A percentile compares a stretch with the other conserved stretches of the same genome.
phyloP scores from a whole-genome alignment of 2,797 vertebrate genomes.

The Crocodylus rhombifer region DNA sequence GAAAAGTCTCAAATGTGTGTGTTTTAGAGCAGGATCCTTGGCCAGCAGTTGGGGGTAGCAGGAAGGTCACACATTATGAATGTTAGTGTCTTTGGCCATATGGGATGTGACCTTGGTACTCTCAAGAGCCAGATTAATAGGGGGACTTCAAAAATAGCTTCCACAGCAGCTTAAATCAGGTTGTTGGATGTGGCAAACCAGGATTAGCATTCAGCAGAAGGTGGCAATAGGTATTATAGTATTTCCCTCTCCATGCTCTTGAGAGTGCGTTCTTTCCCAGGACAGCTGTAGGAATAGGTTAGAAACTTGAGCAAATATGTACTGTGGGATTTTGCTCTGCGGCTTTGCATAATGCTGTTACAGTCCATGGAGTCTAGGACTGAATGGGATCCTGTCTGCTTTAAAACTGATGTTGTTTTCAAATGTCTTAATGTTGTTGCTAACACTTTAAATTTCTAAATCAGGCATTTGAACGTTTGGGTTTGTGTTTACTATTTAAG shows the following conservation, averaged over 20 bases:
- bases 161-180: conserved; percentile 38
- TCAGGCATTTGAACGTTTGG: background rate
- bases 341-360: background rate
- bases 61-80: background rate
- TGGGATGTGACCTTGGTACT: background rate
- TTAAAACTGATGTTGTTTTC: background rate
- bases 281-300: conserved; percentile 23
- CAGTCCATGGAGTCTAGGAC: background rate
- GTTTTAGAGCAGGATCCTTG: background rate
- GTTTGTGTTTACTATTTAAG: background rate
- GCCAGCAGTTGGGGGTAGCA: background rate
- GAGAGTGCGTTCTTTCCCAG: background rate
- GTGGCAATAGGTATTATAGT: conserved; percentile 23
- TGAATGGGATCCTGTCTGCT: background rate
- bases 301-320: conserved; percentile 21
- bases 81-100: background rate
- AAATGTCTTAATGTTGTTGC: background rate
- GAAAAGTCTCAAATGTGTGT: background rate
- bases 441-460: background rate
- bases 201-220: conserved; percentile 53
- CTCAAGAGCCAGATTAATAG: conserved; percentile 50
- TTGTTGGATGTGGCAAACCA: conserved; percentile 17
- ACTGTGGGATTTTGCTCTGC: background rate
- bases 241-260: conserved; percentile 37
- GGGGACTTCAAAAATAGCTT: conserved; percentile 65